Percentiles rank a stretch among this genome's conserved stretches.
Evolutionary conservation across 2,888 invertebrate species (phyloP).

Genomic region (Capitulum mitella): DNA sequence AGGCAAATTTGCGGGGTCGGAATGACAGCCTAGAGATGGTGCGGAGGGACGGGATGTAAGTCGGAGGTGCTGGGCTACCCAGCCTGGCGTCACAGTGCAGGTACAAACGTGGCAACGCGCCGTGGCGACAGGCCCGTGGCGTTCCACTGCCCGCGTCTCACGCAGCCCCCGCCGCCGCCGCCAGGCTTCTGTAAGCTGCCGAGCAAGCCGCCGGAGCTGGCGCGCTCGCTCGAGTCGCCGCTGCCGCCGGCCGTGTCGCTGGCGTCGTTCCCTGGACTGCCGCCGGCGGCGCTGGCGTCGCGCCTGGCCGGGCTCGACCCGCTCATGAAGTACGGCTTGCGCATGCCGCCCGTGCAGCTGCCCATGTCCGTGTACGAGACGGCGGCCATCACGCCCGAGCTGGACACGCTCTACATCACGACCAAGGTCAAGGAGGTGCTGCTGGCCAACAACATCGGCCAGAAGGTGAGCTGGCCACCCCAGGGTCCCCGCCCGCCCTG

Average conservation of each 20-base stretch:
- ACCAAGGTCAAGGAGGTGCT: slow-evolving; percentile 95
- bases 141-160: neutral
- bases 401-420: slow-evolving; percentile 93
- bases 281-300: slow-evolving; percentile 37
- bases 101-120: too few species aligned
- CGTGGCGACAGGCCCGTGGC: too few species aligned
- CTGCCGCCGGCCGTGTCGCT: slow-evolving; percentile 36
- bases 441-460: slow-evolving; percentile 93
- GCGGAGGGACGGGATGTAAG: too few species aligned
- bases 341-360: slow-evolving; percentile 1
- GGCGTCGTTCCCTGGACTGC: slow-evolving; percentile 37
- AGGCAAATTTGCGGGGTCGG: too few species aligned
- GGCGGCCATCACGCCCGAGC: slow-evolving; percentile 90
- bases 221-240: slow-evolving; percentile 36
- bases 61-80: too few species aligned
- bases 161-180: neutral
- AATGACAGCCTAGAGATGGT: too few species aligned
- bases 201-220: slow-evolving; percentile 34
- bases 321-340: slow-evolving; percentile 30
- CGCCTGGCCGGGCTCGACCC: slow-evolving; percentile 40
- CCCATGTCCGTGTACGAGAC: slow-evolving; percentile 80
- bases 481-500: too few species aligned
- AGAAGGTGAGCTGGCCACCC: slow-evolving; percentile 73
- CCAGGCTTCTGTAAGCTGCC: slow-evolving; percentile 35
- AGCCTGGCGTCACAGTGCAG: too few species aligned